These are phyloP conservation scores for Nomada fucata DNA, from an alignment of 2,888 invertebrate species.

Conservation along the genomic window DNA sequence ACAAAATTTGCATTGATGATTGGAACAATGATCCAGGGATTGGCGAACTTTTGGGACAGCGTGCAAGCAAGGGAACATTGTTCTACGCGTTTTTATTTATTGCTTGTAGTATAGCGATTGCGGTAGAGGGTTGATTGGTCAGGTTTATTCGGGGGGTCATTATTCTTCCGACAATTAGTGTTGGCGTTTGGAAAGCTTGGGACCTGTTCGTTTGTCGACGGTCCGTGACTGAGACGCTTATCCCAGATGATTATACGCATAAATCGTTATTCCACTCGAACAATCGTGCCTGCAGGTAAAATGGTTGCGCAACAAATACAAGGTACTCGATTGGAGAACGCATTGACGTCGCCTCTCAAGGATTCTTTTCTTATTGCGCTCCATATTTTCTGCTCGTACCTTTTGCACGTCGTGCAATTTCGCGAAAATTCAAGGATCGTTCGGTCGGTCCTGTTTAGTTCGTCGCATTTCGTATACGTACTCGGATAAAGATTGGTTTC, in stretches of 20 bases:
- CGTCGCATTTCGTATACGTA: slow-evolving; percentile 5
- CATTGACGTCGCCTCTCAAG: slow-evolving; percentile 22
- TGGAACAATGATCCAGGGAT: no score
- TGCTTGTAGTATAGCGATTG: no score
- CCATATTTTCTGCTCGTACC: neutral
- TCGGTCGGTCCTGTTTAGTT: neutral
- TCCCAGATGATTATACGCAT: slow-evolving; percentile 21
- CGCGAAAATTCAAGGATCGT: slow-evolving; percentile 11
- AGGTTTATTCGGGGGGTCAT: no score
- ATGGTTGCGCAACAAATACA: slow-evolving; percentile 43
- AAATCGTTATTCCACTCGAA: slow-evolving; percentile 40
- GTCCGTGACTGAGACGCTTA: slow-evolving; percentile 30
- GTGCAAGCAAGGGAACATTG: no score
- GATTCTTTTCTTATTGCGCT: slow-evolving; percentile 23
- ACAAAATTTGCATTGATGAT: no score
- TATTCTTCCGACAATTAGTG: no score
- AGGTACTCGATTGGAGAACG: neutral
- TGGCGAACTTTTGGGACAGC: no score
- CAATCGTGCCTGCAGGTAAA: slow-evolving; percentile 11
- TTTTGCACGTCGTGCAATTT: neutral
- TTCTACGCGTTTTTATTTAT: no score
- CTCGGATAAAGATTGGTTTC: neutral
- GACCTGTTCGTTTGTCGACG: neutral
- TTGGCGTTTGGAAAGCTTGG: no score
- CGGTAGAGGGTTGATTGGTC: no score